Conservation (phyloP, 1,140 invertebrate genomes). For the Bicyclus anynana region DNA sequence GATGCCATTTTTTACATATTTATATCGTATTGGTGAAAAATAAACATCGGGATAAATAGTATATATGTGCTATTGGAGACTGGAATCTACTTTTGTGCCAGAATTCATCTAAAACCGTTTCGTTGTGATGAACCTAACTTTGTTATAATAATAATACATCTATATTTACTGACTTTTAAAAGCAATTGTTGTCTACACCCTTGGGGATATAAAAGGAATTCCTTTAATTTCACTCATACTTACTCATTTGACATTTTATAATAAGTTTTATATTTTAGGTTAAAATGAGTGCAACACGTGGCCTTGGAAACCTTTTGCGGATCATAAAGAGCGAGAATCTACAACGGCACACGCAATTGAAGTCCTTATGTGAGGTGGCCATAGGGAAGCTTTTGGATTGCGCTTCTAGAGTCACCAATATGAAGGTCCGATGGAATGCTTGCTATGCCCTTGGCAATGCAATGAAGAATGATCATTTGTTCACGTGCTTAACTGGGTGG, state of each 20-base stretch:
- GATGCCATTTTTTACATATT: background rate
- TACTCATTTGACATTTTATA: background rate
- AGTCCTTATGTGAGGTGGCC: conserved; percentile 73
- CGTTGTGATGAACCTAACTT: no score
- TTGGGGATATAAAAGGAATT: no score
- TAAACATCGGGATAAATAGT: no score
- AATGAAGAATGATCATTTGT: conserved; percentile 82
- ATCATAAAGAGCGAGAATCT: conserved; percentile 79
- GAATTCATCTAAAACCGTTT: no score
- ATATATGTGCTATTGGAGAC: no score
- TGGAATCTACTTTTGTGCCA: no score
- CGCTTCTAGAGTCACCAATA: conserved; percentile 82
- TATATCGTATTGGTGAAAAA: no score
- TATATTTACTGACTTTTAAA: no score
- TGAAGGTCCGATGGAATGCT: conserved; percentile 95
- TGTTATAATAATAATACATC: no score
- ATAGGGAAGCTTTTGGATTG: conserved; percentile 83
- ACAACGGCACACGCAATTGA: conserved; percentile 64
- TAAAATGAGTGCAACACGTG: conserved; percentile 87
- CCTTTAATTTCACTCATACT: no score
- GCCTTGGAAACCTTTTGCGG: conserved; percentile 87
- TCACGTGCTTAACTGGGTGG: conserved; percentile 74
- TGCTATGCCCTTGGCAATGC: conserved; percentile 91
- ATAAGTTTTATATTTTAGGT: conserved; percentile 53
- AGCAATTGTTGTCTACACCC: no score